Evolutionary conservation across 1,140 invertebrate genomes (phyloP).

Genomic region (Diorhabda elongata): DNA sequence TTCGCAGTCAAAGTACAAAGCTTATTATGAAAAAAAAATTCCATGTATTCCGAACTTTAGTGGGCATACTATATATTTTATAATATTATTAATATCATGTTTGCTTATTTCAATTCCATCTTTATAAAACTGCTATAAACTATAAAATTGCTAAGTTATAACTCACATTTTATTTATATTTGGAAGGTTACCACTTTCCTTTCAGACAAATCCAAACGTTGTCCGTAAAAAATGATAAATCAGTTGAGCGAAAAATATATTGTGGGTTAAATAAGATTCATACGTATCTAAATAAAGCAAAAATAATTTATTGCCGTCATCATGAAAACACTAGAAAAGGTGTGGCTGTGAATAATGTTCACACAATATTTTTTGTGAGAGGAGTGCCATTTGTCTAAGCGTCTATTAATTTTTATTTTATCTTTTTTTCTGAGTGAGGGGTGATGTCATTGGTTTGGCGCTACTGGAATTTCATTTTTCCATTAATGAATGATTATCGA

Average conservation of each 20-base stretch:
- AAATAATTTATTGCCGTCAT: constrained; percentile 38
- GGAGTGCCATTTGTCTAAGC: constrained; percentile 42
- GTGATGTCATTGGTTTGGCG: constrained; percentile 29
- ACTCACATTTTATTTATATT: too few species aligned
- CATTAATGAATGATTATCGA: constrained; percentile 35
- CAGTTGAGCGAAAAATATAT: not conserved
- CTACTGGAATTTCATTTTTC: constrained; percentile 30
- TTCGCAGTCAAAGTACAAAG: too few species aligned
- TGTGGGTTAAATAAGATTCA: constrained; percentile 1
- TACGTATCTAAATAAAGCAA: constrained; percentile 5
- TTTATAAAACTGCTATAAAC: too few species aligned
- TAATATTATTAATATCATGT: too few species aligned
- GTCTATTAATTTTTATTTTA: constrained; percentile 43
- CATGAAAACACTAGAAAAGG: constrained; percentile 41
- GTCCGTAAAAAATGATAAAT: not conserved
- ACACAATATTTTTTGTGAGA: constrained; percentile 42
- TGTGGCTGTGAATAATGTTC: constrained; percentile 43
- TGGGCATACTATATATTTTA: too few species aligned
- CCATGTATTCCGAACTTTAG: too few species aligned
- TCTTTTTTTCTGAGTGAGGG: constrained; percentile 32
- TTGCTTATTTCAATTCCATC: too few species aligned
- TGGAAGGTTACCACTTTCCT: too few species aligned
- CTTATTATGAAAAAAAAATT: too few species aligned
- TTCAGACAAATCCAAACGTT: too few species aligned
- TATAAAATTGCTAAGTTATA: too few species aligned